Percentiles rank a stretch among this genome's conserved stretches.
phyloP scores from a whole-genome alignment of 2,113 vertebrate species.

The Takifugu flavidus region DNA sequence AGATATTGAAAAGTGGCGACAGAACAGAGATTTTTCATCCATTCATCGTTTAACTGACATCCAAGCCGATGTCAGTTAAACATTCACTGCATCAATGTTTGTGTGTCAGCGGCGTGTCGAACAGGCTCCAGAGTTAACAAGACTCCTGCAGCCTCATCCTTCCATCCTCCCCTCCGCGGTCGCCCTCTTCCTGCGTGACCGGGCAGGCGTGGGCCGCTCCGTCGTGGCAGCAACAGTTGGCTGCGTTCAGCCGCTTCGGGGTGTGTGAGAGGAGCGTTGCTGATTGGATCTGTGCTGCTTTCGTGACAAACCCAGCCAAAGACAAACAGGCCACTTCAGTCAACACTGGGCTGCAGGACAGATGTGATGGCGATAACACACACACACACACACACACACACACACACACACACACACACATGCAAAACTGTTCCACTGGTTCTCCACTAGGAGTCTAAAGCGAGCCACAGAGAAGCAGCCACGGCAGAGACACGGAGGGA shows the following conservation, averaged over 20 bases:
- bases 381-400: too few relatives aligned
- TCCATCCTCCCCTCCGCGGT: background rate
- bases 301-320: slow-evolving; percentile 25
- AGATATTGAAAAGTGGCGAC: background rate
- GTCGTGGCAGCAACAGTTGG: slow-evolving; percentile 31
- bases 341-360: slow-evolving; percentile 16
- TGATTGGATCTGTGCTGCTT: slow-evolving; percentile 40
- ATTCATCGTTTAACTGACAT: too few relatives aligned
- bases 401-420: too few relatives aligned
- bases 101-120: slow-evolving; percentile 23
- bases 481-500: background rate
- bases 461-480: slow-evolving; percentile 16
- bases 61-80: slow-evolving; percentile 3
- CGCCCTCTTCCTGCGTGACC: slow-evolving; percentile 32
- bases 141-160: slow-evolving; percentile 54
- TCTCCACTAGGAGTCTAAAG: slow-evolving; percentile 35
- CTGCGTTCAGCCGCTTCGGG: slow-evolving; percentile 40
- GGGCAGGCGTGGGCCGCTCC: slow-evolving; percentile 57
- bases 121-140: slow-evolving; percentile 44
- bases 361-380: background rate
- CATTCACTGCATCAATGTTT: slow-evolving; percentile 34
- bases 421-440: slow-evolving; percentile 7
- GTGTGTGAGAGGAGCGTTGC: slow-evolving; percentile 71
- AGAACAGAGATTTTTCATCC: background rate
- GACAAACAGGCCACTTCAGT: slow-evolving; percentile 6